Evolutionary conservation across 2,888 invertebrate species (phyloP).

Genomic region (Diarsia rubi): DNA sequence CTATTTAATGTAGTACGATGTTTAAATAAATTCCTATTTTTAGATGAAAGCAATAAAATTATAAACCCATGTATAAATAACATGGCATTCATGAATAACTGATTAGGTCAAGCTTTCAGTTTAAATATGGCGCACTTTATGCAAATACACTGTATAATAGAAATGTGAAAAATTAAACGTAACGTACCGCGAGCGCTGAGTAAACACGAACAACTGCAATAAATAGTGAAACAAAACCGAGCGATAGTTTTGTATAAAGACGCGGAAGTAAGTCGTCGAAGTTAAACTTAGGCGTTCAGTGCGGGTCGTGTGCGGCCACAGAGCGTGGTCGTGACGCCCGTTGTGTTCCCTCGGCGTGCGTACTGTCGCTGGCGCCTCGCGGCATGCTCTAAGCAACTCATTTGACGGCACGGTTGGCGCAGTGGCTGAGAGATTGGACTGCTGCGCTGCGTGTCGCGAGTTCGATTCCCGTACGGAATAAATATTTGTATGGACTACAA

Average conservation of each 20-base stretch:
- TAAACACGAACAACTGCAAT: slow-evolving; percentile 53
- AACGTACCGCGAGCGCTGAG: slow-evolving; percentile 24
- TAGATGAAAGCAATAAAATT: background rate
- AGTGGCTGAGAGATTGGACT: too few species aligned
- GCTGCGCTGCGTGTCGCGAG: too few species aligned
- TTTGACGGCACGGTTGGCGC: too few species aligned
- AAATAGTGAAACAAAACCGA: slow-evolving; percentile 52
- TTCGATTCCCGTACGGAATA: too few species aligned
- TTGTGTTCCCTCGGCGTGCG: too few species aligned
- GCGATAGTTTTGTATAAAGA: slow-evolving; percentile 54
- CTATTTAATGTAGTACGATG: background rate
- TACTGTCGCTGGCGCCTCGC: background rate
- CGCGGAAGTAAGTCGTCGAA: slow-evolving; percentile 43
- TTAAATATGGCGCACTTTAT: slow-evolving; percentile 15
- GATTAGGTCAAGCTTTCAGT: slow-evolving; percentile 14
- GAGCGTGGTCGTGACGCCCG: slow-evolving; percentile 7
- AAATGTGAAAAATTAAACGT: slow-evolving; percentile 33
- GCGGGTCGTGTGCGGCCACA: slow-evolving; percentile 30
- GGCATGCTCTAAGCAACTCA: background rate
- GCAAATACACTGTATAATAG: slow-evolving; percentile 9
- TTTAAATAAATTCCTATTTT: background rate
- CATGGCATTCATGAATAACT: background rate
- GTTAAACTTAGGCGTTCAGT: slow-evolving; percentile 34
- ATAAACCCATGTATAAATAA: background rate
- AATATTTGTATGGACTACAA: too few species aligned